phyloP scores from a whole-genome alignment of 1,140 invertebrate genomes.

The Trachymyrmex cornetzi region DNA sequence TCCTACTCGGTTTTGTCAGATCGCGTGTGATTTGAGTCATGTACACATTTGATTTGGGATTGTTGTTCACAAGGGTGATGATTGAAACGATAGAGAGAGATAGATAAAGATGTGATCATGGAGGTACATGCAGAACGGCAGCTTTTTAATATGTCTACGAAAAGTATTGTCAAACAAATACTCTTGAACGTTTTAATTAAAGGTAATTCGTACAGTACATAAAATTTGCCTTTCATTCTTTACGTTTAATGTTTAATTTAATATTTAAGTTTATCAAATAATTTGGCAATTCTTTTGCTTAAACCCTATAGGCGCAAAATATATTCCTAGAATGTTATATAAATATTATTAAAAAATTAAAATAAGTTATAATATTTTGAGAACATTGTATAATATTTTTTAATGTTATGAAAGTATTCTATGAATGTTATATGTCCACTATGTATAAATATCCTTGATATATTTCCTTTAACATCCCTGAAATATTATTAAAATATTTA shows the following conservation, averaged over 20 bases:
- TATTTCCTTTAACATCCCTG: too few species aligned
- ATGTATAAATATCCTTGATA: too few species aligned
- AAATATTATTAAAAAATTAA: too few species aligned
- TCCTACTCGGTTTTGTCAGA: constrained; percentile 35
- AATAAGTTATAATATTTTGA: too few species aligned
- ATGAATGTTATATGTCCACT: too few species aligned
- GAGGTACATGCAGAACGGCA: constrained; percentile 69
- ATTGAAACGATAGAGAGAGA: neutral
- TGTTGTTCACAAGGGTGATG: constrained; percentile 60
- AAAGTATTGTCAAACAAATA: constrained; percentile 84
- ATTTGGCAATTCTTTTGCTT: constrained; percentile 30
- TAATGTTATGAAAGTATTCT: too few species aligned
- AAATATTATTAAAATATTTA: too few species aligned
- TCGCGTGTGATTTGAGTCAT: constrained; percentile 50
- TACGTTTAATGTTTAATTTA: constrained; percentile 54
- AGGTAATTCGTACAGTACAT: constrained; percentile 81
- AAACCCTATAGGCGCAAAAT: neutral
- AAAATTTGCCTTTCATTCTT: constrained; percentile 50
- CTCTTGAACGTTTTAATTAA: constrained; percentile 84
- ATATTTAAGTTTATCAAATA: neutral
- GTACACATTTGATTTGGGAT: constrained; percentile 70
- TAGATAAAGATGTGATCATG: constrained; percentile 44
- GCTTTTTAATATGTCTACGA: constrained; percentile 82
- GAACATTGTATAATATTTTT: too few species aligned
- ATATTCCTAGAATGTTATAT: too few species aligned